Evolutionary conservation across 2,888 invertebrate genomes (phyloP).

Genomic region (Brachyptera putata): DNA sequence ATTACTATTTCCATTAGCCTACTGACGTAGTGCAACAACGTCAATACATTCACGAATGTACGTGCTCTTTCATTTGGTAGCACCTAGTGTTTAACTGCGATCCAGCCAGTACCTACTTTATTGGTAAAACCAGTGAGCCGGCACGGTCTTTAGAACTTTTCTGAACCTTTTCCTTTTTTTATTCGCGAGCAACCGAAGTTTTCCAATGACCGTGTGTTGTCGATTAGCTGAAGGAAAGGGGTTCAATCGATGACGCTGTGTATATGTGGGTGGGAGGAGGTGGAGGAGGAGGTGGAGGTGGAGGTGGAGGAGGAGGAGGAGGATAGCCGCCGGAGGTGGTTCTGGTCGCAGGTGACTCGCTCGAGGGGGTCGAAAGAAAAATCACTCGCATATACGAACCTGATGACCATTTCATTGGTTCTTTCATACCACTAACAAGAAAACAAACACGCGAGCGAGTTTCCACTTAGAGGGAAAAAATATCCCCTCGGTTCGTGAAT

Average conservation of each 20-base stretch:
- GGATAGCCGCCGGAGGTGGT: not conserved
- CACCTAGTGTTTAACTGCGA: too few species aligned
- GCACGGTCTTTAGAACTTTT: not conserved
- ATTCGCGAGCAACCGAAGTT: not conserved
- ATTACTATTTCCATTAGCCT: too few species aligned
- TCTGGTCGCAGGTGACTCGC: conserved; percentile 2
- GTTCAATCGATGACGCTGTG: not conserved
- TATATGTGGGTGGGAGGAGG: not conserved
- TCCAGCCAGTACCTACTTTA: not conserved
- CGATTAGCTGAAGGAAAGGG: not conserved
- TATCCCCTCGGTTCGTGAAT: not conserved
- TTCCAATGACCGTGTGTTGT: conserved; percentile 5
- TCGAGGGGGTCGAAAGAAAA: not conserved
- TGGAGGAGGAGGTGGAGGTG: not conserved
- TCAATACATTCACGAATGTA: too few species aligned
- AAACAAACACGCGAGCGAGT: conserved; percentile 8
- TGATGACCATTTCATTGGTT: conserved; percentile 20
- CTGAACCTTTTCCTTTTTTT: not conserved
- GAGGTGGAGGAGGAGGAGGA: not conserved
- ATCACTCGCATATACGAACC: not conserved
- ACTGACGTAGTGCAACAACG: too few species aligned
- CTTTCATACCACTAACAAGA: conserved; percentile 14
- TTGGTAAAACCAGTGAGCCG: not conserved
- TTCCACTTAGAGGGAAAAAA: conserved; percentile 8
- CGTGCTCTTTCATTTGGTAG: too few species aligned